Percentiles rank a stretch among this genome's conserved stretches.
Conservation (phyloP, 2,888 invertebrate genomes). For the Tromatobia lineatoria region DNA sequence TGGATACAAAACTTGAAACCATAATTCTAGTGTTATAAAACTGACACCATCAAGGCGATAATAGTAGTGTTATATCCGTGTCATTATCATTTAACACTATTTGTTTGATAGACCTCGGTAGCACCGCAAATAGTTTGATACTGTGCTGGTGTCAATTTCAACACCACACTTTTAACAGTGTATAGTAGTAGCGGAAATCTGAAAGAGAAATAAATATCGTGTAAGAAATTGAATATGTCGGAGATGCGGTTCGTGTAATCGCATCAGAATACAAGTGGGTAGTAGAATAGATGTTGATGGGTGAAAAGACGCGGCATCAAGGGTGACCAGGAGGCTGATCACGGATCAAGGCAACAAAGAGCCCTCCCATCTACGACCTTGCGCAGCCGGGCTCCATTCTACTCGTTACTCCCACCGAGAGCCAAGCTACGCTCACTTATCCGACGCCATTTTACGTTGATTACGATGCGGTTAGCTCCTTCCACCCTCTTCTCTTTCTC, state of each 20-base stretch:
- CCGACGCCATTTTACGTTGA: constrained; percentile 83
- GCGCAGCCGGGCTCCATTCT: constrained; percentile 64
- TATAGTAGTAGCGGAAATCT: background rate
- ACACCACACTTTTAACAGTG: too few relatives aligned
- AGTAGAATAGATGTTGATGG: constrained; percentile 25
- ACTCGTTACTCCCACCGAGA: constrained; percentile 58
- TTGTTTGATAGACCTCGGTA: too few relatives aligned
- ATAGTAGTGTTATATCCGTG: too few relatives aligned
- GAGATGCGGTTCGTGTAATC: background rate
- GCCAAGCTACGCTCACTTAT: constrained; percentile 67
- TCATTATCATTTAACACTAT: too few relatives aligned
- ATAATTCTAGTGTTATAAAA: too few relatives aligned
- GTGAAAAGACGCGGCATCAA: constrained; percentile 25
- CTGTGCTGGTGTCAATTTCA: too few relatives aligned
- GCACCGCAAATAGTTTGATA: too few relatives aligned
- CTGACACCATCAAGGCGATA: too few relatives aligned
- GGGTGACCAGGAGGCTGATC: constrained; percentile 62
- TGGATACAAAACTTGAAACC: too few relatives aligned
- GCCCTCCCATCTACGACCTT: constrained; percentile 55
- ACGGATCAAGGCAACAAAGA: constrained; percentile 64
- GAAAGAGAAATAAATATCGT: background rate
- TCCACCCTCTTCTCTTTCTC: constrained; percentile 76
- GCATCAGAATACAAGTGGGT: constrained; percentile 12
- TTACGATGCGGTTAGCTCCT: constrained; percentile 83
- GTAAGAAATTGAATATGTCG: background rate